Percentiles rank a stretch among this genome's conserved stretches.
Evolutionary conservation across 2,888 invertebrate genomes (phyloP).

Genomic region (Acrocera orbiculus): DNA sequence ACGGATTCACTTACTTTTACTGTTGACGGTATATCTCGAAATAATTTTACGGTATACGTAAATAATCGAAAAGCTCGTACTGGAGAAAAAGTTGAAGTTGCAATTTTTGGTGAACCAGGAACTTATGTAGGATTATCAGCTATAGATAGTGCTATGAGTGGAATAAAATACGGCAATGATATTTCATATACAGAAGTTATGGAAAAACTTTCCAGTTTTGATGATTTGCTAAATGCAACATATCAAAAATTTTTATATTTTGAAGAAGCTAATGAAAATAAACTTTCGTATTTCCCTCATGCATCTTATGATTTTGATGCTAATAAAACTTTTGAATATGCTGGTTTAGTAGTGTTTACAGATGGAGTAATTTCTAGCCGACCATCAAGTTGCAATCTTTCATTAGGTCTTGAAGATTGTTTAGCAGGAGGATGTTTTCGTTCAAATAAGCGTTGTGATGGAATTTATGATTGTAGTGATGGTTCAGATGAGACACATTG

Average conservation of each 20-base stretch:
- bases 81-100: slow-evolving; percentile 82
- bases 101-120: slow-evolving; percentile 85
- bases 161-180: slow-evolving; percentile 87
- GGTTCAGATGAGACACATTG: slow-evolving; percentile 74
- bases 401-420: slow-evolving; percentile 61
- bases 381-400: slow-evolving; percentile 49
- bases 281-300: slow-evolving; percentile 71
- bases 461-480: slow-evolving; percentile 58
- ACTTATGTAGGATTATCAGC: slow-evolving; percentile 86
- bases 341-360: slow-evolving; percentile 77
- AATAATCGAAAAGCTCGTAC: slow-evolving; percentile 89
- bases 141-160: slow-evolving; percentile 74
- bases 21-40: slow-evolving; percentile 84
- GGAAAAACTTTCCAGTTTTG: slow-evolving; percentile 73
- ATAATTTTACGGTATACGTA: slow-evolving; percentile 73
- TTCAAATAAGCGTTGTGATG: slow-evolving; percentile 59
- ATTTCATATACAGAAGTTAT: slow-evolving; percentile 72
- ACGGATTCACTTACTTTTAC: slow-evolving; percentile 93
- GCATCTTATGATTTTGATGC: slow-evolving; percentile 86
- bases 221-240: slow-evolving; percentile 70
- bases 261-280: slow-evolving; percentile 65
- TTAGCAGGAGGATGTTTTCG: slow-evolving; percentile 66
- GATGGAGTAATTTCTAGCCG: slow-evolving; percentile 64
- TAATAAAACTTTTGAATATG: slow-evolving; percentile 81
- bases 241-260: slow-evolving; percentile 69